These are phyloP conservation scores for Apotomis turbidana DNA, from an alignment of 2,888 invertebrate species.

Conservation along the genomic window DNA sequence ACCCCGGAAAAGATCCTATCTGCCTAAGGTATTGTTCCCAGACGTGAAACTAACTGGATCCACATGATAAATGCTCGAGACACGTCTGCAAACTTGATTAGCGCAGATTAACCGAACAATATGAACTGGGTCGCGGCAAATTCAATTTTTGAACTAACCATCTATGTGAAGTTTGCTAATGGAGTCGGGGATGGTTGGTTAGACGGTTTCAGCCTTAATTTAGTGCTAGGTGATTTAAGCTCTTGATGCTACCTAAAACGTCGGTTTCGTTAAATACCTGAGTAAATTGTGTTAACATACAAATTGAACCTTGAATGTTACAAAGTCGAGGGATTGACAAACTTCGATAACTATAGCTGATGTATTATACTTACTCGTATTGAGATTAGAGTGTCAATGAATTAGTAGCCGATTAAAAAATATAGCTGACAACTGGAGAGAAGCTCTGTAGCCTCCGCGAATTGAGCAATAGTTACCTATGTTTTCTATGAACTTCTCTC, in stretches of 20 bases:
- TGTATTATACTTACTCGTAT: too few species aligned
- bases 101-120: conserved; percentile 65
- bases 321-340: too few species aligned
- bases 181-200: conserved; percentile 32
- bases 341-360: too few species aligned
- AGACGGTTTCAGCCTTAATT: conserved; percentile 22
- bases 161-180: conserved; percentile 37
- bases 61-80: conserved; percentile 37
- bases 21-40: conserved; percentile 28
- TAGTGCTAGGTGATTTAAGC: background rate
- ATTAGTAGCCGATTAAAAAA: too few species aligned
- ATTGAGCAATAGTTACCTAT: too few species aligned
- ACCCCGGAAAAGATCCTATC: conserved; percentile 22
- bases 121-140: conserved; percentile 58
- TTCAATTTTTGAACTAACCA: conserved; percentile 41
- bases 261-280: too few species aligned
- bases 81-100: conserved; percentile 59
- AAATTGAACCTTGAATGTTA: too few species aligned
- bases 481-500: background rate
- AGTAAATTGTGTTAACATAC: too few species aligned
- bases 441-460: too few species aligned
- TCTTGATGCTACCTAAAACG: background rate
- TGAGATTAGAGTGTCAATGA: too few species aligned
- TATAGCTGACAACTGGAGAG: too few species aligned
- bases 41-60: conserved; percentile 35